Conservation (phyloP, 2,797 vertebrate species). For the Paratrypauchen microcephalus region DNA sequence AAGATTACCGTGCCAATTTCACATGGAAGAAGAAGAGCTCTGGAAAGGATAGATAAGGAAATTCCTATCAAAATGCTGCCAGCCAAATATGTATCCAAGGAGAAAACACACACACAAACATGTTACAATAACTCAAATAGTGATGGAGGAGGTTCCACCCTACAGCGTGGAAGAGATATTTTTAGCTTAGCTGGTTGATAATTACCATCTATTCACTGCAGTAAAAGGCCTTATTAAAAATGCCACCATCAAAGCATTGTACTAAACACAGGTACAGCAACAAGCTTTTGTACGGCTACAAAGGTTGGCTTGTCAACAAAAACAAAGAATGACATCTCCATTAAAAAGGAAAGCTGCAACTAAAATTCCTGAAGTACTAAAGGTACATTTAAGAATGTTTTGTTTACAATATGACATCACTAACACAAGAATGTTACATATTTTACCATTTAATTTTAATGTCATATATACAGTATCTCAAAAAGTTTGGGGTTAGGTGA, state of each 20-base stretch:
- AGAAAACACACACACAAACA: conserved; percentile 63
- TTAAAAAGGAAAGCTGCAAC: background rate
- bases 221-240: conserved; percentile 55
- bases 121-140: conserved; percentile 74
- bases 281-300: conserved; percentile 18
- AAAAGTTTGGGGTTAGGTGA: too few species aligned
- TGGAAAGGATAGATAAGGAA: conserved; percentile 82
- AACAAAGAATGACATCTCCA: conserved; percentile 17
- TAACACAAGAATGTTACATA: too few species aligned
- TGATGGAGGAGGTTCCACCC: conserved; percentile 76
- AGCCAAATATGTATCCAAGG: conserved; percentile 79
- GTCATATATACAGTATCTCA: too few species aligned
- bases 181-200: conserved; percentile 73
- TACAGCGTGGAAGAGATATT: conserved; percentile 71
- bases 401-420: too few species aligned
- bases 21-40: conserved; percentile 77
- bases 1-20: conserved; percentile 81
- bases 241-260: conserved; percentile 54
- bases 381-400: background rate
- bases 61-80: conserved; percentile 77
- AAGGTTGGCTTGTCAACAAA: conserved; percentile 15
- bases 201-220: conserved; percentile 71
- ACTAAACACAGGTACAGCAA: conserved; percentile 15
- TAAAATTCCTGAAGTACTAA: background rate
- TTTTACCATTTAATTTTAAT: too few species aligned